These are phyloP conservation scores for Origma solitaria DNA, from an alignment of 2,113 vertebrate species.

Conservation along the genomic window DNA sequence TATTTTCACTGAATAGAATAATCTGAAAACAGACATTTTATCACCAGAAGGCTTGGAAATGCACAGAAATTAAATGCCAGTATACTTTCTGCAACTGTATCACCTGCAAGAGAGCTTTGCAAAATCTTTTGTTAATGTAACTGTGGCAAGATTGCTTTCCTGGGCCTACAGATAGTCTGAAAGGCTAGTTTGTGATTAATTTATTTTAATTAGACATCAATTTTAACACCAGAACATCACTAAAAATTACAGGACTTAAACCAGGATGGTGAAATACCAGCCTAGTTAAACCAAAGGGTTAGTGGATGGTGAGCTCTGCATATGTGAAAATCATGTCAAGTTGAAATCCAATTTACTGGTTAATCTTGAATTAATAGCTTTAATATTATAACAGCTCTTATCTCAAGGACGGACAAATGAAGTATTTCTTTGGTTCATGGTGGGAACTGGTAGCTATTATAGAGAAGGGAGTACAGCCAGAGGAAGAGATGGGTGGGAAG, in stretches of 20 bases:
- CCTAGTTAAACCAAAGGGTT: background rate
- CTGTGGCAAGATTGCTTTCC: background rate
- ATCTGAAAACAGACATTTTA: background rate
- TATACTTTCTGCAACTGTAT: background rate
- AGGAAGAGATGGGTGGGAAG: background rate
- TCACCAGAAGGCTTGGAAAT: background rate
- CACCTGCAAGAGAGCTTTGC: background rate
- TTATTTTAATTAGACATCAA: background rate
- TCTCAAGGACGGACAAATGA: background rate
- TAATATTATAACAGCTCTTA: background rate
- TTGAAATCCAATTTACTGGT: background rate
- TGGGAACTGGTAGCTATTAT: background rate
- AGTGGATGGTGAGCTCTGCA: background rate
- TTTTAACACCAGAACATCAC: background rate
- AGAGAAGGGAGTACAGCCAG: background rate
- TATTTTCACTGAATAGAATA: background rate
- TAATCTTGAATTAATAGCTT: background rate
- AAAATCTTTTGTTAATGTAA: background rate
- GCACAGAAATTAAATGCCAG: background rate
- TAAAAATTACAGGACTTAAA: background rate
- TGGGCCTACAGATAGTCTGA: background rate
- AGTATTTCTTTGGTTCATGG: background rate
- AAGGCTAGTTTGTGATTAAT: background rate
- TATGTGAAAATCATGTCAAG: background rate
- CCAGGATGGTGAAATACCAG: background rate